A percentile compares a stretch with the other conserved stretches of the same genome.
These are phyloP conservation scores for Eupithecia subfuscata DNA, from an alignment of 2,888 invertebrate species.

Conservation along the genomic window DNA sequence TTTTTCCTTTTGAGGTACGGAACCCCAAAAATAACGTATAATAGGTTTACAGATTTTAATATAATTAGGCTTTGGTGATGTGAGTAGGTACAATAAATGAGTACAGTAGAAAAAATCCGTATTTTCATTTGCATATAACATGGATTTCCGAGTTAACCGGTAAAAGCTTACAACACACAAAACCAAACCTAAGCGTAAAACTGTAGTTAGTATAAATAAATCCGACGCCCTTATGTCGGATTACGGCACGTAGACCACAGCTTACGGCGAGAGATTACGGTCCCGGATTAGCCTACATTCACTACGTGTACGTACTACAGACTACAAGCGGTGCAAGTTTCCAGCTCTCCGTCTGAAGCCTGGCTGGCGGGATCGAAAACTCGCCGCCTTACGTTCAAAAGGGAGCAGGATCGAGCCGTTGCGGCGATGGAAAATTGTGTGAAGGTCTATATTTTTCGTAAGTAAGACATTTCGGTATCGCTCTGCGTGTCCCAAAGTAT, in stretches of 20 bases:
- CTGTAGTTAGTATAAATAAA: background rate
- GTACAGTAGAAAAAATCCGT: background rate
- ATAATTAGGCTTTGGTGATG: too few species aligned
- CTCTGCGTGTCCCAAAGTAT: too few species aligned
- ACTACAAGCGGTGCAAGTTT: too few species aligned
- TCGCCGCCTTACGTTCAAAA: background rate
- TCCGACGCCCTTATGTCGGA: background rate
- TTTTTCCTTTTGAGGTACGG: too few species aligned
- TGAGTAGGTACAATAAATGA: too few species aligned
- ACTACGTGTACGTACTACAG: background rate
- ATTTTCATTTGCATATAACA: background rate
- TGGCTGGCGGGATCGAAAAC: background rate
- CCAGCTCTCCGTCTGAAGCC: background rate
- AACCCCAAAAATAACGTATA: too few species aligned
- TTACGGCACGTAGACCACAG: conserved; percentile 1
- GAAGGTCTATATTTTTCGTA: too few species aligned
- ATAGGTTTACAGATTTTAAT: too few species aligned
- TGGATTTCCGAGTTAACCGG: background rate
- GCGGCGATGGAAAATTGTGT: background rate
- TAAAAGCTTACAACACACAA: background rate
- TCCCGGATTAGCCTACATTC: background rate
- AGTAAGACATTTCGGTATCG: too few species aligned
- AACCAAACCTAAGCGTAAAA: background rate
- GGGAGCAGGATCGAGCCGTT: background rate
- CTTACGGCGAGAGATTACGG: background rate